phyloP scores from a whole-genome alignment of 30 jellyfish, hydroid and myxozoan genomes.

The Hydractinia echinata region DNA sequence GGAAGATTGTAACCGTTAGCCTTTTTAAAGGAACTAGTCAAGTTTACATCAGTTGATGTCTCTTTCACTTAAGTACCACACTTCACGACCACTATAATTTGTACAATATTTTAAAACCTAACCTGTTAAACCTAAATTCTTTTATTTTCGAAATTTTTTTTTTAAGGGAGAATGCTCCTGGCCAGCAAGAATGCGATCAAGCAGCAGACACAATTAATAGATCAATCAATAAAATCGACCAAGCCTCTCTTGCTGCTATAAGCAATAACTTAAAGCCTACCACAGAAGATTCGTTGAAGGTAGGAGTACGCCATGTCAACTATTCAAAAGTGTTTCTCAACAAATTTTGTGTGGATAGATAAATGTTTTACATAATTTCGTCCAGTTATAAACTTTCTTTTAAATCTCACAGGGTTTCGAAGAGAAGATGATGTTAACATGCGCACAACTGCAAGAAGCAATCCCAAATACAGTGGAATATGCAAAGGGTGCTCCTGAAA shows the following conservation, averaged over 20 bases:
- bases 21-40: too few relatives aligned
- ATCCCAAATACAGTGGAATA: slow-evolving; percentile 76
- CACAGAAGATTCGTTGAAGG: slow-evolving; percentile 83
- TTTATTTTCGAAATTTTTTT: background rate
- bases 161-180: slow-evolving; percentile 91
- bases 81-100: too few relatives aligned
- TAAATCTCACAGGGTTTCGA: slow-evolving; percentile 60
- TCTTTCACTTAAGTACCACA: too few relatives aligned
- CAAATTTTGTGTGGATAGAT: background rate
- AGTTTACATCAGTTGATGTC: too few relatives aligned
- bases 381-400: background rate
- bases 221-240: slow-evolving; percentile 80
- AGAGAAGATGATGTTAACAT: slow-evolving; percentile 90
- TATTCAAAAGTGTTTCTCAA: background rate
- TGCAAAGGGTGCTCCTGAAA: slow-evolving; percentile 83
- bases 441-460: slow-evolving; percentile 71
- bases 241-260: slow-evolving; percentile 88
- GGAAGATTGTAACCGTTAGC: too few relatives aligned
- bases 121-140: background rate
- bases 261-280: slow-evolving; percentile 84
- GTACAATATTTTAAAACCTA: too few relatives aligned
- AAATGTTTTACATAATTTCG: background rate
- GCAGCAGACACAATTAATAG: slow-evolving; percentile 63
- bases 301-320: slow-evolving; percentile 1
- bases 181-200: slow-evolving; percentile 93